These are phyloP conservation scores for Nezara viridula DNA, from an alignment of 2,888 invertebrate species.

Conservation along the genomic window DNA sequence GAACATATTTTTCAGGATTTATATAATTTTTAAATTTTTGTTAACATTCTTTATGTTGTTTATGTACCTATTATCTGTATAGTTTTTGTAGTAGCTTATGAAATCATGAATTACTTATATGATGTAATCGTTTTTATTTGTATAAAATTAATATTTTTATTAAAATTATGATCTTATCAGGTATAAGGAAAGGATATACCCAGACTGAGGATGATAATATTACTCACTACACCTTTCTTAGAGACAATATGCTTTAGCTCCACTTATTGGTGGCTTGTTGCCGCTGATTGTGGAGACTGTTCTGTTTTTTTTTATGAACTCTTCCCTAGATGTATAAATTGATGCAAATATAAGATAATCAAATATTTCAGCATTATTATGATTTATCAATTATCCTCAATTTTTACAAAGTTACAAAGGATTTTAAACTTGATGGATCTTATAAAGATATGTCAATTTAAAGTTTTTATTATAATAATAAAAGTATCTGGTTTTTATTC, in stretches of 20 bases:
- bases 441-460: background rate
- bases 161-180: conserved; percentile 24
- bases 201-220: conserved; percentile 35
- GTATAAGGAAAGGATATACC: conserved; percentile 15
- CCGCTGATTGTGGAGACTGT: background rate
- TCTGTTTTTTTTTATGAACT: conserved; percentile 30
- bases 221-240: conserved; percentile 35
- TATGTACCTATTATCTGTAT: conserved; percentile 1
- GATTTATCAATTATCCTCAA: background rate
- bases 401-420: background rate
- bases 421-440: background rate
- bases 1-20: background rate
- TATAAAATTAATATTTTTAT: conserved; percentile 38
- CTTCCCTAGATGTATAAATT: conserved; percentile 44
- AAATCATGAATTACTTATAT: conserved; percentile 21
- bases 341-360: conserved; percentile 27
- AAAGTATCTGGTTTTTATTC: background rate
- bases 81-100: background rate
- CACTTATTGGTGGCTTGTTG: background rate
- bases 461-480: too few relatives aligned
- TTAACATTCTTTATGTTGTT: conserved; percentile 17
- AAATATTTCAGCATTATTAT: background rate
- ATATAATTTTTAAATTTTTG: conserved; percentile 10
- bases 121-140: conserved; percentile 2
- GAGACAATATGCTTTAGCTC: conserved; percentile 34